Evolutionary conservation across 2,797 vertebrate species (phyloP), one percentile per base, ranked within the genome.

Genomic region (Aplochiton taeniatus): DNA sequence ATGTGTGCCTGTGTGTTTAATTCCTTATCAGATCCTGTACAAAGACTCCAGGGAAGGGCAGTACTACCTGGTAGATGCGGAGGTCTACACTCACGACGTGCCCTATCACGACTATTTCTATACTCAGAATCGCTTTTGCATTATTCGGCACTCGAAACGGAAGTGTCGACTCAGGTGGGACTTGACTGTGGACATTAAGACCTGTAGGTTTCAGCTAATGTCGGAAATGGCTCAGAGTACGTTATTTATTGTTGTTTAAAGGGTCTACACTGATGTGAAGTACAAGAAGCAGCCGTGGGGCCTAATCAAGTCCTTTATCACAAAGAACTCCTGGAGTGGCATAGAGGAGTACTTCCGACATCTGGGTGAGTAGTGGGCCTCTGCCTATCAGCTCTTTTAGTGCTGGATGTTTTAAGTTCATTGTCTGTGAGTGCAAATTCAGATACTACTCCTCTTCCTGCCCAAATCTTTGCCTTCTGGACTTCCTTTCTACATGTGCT

Each of bases 91-190:
- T 0, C 97, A 98, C 0, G 94, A 99, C 0, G 96, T 99, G 20
- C 97, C 97, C 10, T 99, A 99, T 72, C 96, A 98, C 0, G 96
- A 98, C 71, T 98, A 99, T 83, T 99, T 99, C 91, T 98, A 95
- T 87, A 98, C 95, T 13, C 87, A 94, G 74, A 97, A 93, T 72
- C 92, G 93, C 80, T 99, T 94, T 88, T 93, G 85, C 76, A 96
- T 99, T 77, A 91, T 88, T 52, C 90, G 91, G 8, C 91, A 81
- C 55, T 95, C 95, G 12, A 97, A 91, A 69, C 87, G 92, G 76
- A 96, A 94, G 69, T 98, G 97, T 81, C 91, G 95, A 17, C 91
- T 99, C 17, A 94, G 94, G 98, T 98, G 84, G 90, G 87, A 12
- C 8, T 11, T 5, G 8, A 9, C 18, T 63, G 8, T 63, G 4